Conservation (phyloP, 37 sponge, comb jelly and placozoan genomes). For the Cliona cf. orientalis region DNA sequence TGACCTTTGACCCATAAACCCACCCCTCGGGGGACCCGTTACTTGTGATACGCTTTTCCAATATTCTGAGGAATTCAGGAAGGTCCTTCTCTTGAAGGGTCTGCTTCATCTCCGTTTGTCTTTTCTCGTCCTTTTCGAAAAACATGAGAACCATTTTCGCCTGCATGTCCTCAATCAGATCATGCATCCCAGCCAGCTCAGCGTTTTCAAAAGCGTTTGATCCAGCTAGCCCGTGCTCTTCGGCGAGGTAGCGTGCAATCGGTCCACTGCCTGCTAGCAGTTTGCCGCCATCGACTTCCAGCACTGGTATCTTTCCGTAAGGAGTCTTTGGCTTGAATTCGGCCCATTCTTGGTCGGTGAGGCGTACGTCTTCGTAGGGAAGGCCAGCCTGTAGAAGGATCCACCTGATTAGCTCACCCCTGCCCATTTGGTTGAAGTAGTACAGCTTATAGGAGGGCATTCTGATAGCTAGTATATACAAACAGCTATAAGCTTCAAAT, state of each 20-base stretch:
- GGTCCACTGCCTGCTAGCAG: conserved; percentile 42
- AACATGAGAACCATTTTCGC: conserved; percentile 7
- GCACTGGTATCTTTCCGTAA: conserved; percentile 52
- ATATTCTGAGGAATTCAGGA: background rate
- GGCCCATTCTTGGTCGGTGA: conserved; percentile 33
- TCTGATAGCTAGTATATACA: too few relatives aligned
- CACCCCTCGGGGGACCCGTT: conserved; percentile 22
- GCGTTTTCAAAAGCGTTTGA: conserved; percentile 35
- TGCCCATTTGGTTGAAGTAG: conserved; percentile 39
- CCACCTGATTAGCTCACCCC: conserved; percentile 39
- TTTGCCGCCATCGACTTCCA: conserved; percentile 70
- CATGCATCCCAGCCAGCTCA: conserved; percentile 50
- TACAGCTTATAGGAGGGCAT: conserved; percentile 65
- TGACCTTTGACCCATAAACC: conserved; percentile 47
- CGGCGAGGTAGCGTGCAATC: conserved; percentile 64
- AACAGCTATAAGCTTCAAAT: too few relatives aligned
- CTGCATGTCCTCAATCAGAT: conserved; percentile 19
- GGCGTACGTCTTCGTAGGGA: conserved; percentile 46
- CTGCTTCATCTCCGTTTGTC: conserved; percentile 20
- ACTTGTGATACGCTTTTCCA: conserved; percentile 17
- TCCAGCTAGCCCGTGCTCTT: conserved; percentile 58
- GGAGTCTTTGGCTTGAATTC: conserved; percentile 56
- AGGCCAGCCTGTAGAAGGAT: conserved; percentile 56
- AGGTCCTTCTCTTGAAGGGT: conserved; percentile 18
- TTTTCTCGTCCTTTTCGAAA: conserved; percentile 49